Evolutionary conservation across 2,888 invertebrate genomes (phyloP).

Genomic region (Drosophila barbarae): DNA sequence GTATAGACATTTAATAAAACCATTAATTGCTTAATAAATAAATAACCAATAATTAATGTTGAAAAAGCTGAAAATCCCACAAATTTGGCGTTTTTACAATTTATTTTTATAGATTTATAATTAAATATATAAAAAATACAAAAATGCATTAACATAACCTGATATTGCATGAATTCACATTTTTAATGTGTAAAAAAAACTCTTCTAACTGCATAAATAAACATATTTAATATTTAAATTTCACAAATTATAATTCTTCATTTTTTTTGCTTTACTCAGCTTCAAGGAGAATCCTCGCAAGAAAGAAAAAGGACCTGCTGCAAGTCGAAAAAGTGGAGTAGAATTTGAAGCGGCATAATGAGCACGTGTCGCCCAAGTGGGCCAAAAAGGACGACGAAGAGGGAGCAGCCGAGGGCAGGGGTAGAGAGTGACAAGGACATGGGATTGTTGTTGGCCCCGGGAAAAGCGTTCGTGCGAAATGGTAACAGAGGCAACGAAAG

Average conservation of each 20-base stretch:
- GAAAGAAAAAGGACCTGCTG: constrained; percentile 3
- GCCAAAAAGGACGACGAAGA: constrained; percentile 21
- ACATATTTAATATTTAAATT: constrained; percentile 7
- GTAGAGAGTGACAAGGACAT: constrained; percentile 21
- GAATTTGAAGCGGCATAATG: constrained; percentile 68
- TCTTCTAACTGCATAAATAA: background rate
- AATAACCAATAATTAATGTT: background rate
- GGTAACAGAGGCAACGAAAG: constrained; percentile 44
- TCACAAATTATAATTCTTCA: background rate
- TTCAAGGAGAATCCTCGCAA: constrained; percentile 11
- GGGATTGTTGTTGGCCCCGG: constrained; percentile 38
- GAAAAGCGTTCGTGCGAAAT: constrained; percentile 45
- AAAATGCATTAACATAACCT: background rate
- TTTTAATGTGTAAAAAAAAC: background rate
- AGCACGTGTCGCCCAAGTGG: constrained; percentile 62
- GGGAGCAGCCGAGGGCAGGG: background rate
- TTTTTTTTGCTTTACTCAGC: background rate
- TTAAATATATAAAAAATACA: no score
- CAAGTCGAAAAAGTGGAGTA: constrained; percentile 60
- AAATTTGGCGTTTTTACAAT: no score
- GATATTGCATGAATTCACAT: background rate
- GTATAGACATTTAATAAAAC: background rate
- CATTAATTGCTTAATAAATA: background rate
- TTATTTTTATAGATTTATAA: background rate
- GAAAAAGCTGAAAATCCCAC: no score